Base-by-base conservation (phyloP, 1,140 invertebrate genomes). In the Adelges cooleyi region DNA sequence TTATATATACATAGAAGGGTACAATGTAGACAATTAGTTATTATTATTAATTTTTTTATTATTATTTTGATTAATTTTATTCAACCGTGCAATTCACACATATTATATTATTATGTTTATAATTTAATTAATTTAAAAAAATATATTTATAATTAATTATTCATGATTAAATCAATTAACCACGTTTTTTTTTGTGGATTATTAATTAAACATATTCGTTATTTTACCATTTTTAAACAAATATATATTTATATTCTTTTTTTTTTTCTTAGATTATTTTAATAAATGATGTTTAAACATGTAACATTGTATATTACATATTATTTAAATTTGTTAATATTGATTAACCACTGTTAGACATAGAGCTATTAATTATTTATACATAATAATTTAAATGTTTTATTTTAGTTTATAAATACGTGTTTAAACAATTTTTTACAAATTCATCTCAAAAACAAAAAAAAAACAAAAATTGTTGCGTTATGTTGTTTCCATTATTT, bases 271-370 rank as follows among this genome's bases (percentile, higher is more conserved):
- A 53, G 33, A 53, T 53, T 53, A 38, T 56, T 56, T 42, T 56
- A n/a, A 42, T 42, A 36, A 40, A 44, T 46, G n/a, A 44, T 46
- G 6, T 59, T 56, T 22, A n/a, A 44, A 56, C 22, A n/a, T 1
- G 1, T 15, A 40, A 56, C 25, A 46, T 46, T 27, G 40, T n/a
- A 17, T 44, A 42, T 17, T 33, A 33, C 11, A 33, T 33, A 33
- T 52, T 33, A 42, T 25, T 59, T 44, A 46, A 59, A 59, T 27
- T 59, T 46, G 54, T 59, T 59, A 59, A 59, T 59, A 59, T 59
- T 46, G 54, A 59, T 59, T 59, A 59, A 59, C 54, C 54, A 59
- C 40, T 59, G 54, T 59, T 59, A 59, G 54, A n/a, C n/a, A 17
- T 56, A 56, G 50, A 54, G 20, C 20, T 59, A 56, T 56, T 56